A percentile compares a stretch with the other conserved stretches of the same genome.
Conservation (phyloP, 2,797 vertebrate genomes). For the Darevskia nairensis region DNA sequence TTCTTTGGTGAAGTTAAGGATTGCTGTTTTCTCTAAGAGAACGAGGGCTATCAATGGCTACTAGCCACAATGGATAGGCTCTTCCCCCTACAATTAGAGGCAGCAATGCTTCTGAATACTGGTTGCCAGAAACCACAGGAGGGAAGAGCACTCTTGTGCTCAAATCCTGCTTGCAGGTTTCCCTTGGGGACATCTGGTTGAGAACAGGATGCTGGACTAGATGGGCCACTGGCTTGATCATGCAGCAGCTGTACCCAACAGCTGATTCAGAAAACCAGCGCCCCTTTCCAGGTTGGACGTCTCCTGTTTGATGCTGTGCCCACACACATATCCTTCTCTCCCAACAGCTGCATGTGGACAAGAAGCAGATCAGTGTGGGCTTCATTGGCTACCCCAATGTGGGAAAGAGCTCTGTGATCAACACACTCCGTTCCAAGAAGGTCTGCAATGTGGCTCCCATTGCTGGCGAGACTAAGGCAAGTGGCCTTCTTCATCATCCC, state of each 20-base stretch:
- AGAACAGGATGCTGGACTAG: no score
- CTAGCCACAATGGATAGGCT: no score
- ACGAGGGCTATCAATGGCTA: no score
- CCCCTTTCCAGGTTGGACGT: background rate
- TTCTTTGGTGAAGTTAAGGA: background rate
- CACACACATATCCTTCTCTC: background rate
- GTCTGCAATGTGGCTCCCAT: slow-evolving; percentile 97
- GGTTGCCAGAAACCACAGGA: no score
- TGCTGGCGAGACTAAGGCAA: slow-evolving; percentile 93
- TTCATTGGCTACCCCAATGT: slow-evolving; percentile 99
- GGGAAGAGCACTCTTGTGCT: no score
- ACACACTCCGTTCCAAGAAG: slow-evolving; percentile 96
- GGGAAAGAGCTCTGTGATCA: slow-evolving; percentile 98
- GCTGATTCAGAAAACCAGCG: background rate
- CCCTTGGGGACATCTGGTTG: no score
- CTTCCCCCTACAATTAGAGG: no score
- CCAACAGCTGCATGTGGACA: slow-evolving; percentile 94
- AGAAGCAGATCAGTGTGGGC: slow-evolving; percentile 99
- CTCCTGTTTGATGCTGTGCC: no score
- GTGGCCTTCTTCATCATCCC: background rate
- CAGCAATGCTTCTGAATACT: no score
- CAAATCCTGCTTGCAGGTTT: no score
- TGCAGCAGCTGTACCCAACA: no score
- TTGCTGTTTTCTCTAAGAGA: background rate
- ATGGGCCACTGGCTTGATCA: no score